A percentile compares a stretch with the other conserved stretches of the same genome.
Evolutionary conservation across 92 coral and sea anemone species (phyloP).

Genomic region (Diadumene lineata): DNA sequence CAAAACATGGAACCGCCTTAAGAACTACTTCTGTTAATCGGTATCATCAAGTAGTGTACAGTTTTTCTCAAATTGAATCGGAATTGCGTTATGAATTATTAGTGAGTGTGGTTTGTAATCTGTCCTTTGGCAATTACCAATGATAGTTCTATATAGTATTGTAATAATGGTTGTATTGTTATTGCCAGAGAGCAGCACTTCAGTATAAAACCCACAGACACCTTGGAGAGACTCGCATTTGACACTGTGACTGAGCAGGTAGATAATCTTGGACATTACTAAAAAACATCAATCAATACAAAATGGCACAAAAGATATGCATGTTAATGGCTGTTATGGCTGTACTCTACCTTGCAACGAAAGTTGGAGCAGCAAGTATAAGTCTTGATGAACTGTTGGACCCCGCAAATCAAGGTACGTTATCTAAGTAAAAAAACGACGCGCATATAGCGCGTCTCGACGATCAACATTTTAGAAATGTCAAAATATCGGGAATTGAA

Average conservation of each 20-base stretch:
- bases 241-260: not conserved
- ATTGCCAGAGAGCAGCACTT: conserved; percentile 1
- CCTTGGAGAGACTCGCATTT: not conserved
- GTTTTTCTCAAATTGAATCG: not conserved
- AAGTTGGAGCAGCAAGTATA: not conserved
- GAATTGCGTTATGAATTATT: conserved; percentile 20
- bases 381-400: not conserved
- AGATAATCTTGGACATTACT: not conserved
- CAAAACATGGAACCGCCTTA: not conserved
- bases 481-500: too few species aligned
- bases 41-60: not conserved
- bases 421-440: too few species aligned
- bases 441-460: too few species aligned
- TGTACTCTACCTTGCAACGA: not conserved
- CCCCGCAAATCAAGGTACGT: not conserved
- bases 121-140: conserved; percentile 7
- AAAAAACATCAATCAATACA: not conserved
- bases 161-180: conserved; percentile 7
- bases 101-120: conserved; percentile 23
- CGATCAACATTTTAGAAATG: too few species aligned
- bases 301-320: not conserved
- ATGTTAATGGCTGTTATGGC: not conserved
- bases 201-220: conserved; percentile 5
- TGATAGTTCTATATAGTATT: conserved; percentile 19
- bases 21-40: not conserved